Percentiles rank a stretch among this genome's conserved stretches.
phyloP scores from a whole-genome alignment of 2,888 invertebrate genomes.

The Lycaena phlaeas region DNA sequence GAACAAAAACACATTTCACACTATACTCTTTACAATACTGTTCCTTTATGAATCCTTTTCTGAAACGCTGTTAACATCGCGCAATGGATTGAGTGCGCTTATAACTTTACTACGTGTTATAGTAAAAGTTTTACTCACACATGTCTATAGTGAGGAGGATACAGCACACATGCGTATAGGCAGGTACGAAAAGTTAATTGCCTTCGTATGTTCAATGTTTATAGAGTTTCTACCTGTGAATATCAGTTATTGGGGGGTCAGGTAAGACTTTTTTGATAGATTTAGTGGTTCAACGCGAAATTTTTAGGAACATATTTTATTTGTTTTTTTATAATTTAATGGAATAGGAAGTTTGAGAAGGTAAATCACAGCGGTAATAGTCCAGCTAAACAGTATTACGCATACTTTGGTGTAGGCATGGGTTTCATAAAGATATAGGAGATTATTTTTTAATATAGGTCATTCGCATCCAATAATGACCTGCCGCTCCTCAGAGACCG shows the following conservation, averaged over 20 bases:
- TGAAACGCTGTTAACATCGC: background rate
- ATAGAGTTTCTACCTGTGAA: slow-evolving; percentile 54
- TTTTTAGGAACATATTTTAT: background rate
- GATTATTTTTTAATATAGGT: too few relatives aligned
- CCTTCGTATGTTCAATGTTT: slow-evolving; percentile 67
- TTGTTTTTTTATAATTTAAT: background rate
- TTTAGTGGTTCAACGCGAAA: background rate
- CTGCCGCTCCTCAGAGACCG: too few relatives aligned
- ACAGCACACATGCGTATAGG: slow-evolving; percentile 34
- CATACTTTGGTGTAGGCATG: too few relatives aligned
- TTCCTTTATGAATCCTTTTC: background rate
- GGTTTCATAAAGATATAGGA: too few relatives aligned
- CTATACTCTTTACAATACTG: too few relatives aligned
- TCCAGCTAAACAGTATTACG: too few relatives aligned
- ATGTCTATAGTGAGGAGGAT: slow-evolving; percentile 16
- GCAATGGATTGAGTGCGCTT: slow-evolving; percentile 8
- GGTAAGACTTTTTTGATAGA: slow-evolving; percentile 21
- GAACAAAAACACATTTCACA: background rate
- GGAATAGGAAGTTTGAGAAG: too few relatives aligned
- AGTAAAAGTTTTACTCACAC: slow-evolving; percentile 18
- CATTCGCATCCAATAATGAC: too few relatives aligned
- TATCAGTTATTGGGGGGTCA: slow-evolving; percentile 25
- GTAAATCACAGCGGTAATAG: too few relatives aligned
- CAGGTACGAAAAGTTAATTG: slow-evolving; percentile 70
- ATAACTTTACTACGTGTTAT: background rate